A percentile compares a stretch with the other conserved stretches of the same genome.
These are phyloP conservation scores for Melanaphis sacchari DNA, from an alignment of 1,140 invertebrate genomes.

Conservation along the genomic window DNA sequence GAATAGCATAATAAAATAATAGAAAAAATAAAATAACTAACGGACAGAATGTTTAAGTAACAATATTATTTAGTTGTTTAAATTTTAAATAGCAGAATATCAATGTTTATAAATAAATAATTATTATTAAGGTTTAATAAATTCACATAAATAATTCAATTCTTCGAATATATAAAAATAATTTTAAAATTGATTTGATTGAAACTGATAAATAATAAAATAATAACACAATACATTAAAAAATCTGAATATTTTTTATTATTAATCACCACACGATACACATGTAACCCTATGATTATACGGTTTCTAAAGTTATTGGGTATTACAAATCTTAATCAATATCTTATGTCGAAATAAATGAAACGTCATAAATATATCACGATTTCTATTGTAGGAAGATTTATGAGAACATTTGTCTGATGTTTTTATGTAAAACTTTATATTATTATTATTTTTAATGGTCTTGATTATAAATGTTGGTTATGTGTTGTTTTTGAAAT, in stretches of 20 bases:
- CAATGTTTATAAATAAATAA: background rate
- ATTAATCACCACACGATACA: constrained; percentile 13
- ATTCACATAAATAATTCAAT: background rate
- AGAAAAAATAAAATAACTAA: background rate
- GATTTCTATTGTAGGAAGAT: background rate
- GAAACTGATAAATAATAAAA: background rate
- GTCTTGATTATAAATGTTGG: background rate
- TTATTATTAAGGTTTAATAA: background rate
- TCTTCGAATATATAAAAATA: background rate
- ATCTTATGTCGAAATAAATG: background rate
- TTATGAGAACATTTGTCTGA: background rate
- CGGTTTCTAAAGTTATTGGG: background rate
- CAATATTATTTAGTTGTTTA: background rate
- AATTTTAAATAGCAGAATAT: background rate
- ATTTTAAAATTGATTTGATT: background rate
- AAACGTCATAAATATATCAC: background rate
- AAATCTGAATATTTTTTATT: background rate
- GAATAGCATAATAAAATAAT: background rate
- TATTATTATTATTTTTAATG: constrained; percentile 20
- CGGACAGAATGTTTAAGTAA: background rate
- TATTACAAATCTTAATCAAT: background rate
- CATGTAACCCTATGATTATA: background rate
- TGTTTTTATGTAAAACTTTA: background rate
- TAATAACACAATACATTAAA: background rate
- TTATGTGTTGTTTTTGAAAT: no score